These are phyloP conservation scores for Varecia variegata DNA, from an alignment of 2,797 vertebrate genomes.

Conservation along the genomic window DNA sequence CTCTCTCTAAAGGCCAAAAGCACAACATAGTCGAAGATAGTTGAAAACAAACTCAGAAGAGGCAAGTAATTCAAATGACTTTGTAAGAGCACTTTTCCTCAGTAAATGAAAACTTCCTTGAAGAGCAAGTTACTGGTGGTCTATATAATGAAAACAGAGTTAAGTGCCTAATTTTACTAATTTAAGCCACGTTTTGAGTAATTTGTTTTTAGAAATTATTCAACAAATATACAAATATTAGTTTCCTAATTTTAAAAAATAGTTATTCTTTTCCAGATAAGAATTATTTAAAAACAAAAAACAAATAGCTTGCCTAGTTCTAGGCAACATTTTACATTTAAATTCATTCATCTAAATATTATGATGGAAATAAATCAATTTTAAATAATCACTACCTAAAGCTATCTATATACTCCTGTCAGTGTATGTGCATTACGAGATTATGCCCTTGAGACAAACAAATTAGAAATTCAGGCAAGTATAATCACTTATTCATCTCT, in stretches of 20 bases:
- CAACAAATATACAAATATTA: neutral
- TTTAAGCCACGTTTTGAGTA: neutral
- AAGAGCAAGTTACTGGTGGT: neutral
- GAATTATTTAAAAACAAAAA: neutral
- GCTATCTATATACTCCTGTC: neutral
- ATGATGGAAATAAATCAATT: neutral
- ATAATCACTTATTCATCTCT: neutral
- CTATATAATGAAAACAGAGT: neutral
- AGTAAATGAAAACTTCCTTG: neutral
- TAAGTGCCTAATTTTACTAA: neutral
- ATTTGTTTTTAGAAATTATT: neutral
- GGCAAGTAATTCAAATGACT: neutral
- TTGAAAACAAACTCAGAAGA: neutral
- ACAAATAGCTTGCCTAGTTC: neutral
- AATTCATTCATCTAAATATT: constrained; percentile 30
- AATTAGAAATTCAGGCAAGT: neutral
- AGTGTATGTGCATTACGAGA: neutral
- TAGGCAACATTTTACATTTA: neutral
- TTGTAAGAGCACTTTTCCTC: neutral
- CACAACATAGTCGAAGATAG: neutral
- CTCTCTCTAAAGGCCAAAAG: neutral
- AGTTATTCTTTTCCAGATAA: neutral
- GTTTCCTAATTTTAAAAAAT: neutral
- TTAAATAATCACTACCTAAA: neutral
- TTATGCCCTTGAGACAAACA: neutral